Conservation (phyloP, 2,797 vertebrate species). For the Gymnodraco acuticeps region DNA sequence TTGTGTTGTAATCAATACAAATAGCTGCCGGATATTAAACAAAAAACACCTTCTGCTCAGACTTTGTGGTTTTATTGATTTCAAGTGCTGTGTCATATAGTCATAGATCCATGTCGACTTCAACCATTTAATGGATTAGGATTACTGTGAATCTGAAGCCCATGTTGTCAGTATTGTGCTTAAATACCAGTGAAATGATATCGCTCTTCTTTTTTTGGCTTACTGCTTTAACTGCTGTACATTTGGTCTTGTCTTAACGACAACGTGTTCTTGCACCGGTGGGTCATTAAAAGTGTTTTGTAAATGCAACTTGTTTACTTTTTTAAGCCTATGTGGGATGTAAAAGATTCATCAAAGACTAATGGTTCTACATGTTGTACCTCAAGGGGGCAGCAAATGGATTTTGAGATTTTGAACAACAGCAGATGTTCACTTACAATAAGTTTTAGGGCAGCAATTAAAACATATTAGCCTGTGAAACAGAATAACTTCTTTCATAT, state of each 20-base stretch:
- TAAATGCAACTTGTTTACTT: conserved; percentile 19
- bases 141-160: neutral
- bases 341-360: neutral
- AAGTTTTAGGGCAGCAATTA: conserved; percentile 26
- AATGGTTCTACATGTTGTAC: conserved; percentile 4
- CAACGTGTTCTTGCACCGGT: neutral
- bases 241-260: conserved; percentile 20
- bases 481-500: conserved; percentile 6
- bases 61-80: conserved; percentile 31
- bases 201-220: neutral
- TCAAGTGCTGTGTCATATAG: neutral
- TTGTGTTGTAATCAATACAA: conserved; percentile 42
- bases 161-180: conserved; percentile 31
- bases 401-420: neutral
- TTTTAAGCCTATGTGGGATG: conserved; percentile 6
- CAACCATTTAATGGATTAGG: neutral
- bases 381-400: conserved; percentile 63
- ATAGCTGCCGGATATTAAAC: conserved; percentile 67
- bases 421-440: conserved; percentile 22
- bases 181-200: neutral
- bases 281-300: conserved; percentile 22
- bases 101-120: conserved; percentile 10
- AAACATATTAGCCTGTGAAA: neutral
- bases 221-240: conserved; percentile 11
- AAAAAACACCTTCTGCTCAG: conserved; percentile 44